Percentiles rank a stretch among this genome's conserved stretches.
Conservation (phyloP, 2,113 vertebrate species). For the cattle (Bos taurus) region DNA sequence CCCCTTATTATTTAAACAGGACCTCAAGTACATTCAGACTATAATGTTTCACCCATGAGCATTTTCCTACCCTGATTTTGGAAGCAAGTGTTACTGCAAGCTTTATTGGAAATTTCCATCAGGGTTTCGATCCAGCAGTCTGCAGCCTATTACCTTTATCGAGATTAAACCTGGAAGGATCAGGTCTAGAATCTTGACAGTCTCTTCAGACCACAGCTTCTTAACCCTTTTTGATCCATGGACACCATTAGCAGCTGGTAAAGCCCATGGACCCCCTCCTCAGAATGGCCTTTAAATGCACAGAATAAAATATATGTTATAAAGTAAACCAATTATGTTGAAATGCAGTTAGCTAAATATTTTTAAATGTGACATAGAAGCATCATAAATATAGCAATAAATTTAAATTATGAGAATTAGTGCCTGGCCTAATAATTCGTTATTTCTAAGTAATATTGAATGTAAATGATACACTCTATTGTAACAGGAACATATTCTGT, state of each 20-base stretch:
- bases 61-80: neutral
- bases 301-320: neutral
- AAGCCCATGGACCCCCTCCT: neutral
- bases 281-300: neutral
- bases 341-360: neutral
- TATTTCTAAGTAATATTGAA: neutral
- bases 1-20: neutral
- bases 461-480: neutral
- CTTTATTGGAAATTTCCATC: constrained; percentile 32
- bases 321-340: neutral
- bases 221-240: neutral
- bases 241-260: neutral
- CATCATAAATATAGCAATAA: neutral
- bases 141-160: neutral
- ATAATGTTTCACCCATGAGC: neutral
- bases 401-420: neutral
- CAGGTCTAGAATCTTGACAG: neutral
- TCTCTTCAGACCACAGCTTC: neutral
- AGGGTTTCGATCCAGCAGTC: neutral
- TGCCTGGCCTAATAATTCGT: neutral
- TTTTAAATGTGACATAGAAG: neutral
- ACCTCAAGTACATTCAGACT: neutral
- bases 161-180: neutral
- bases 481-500: neutral
- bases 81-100: neutral